A percentile compares a stretch with the other conserved stretches of the same genome.
These are phyloP conservation scores for Lasius platythorax DNA, from an alignment of 2,888 invertebrate species.

Conservation along the genomic window DNA sequence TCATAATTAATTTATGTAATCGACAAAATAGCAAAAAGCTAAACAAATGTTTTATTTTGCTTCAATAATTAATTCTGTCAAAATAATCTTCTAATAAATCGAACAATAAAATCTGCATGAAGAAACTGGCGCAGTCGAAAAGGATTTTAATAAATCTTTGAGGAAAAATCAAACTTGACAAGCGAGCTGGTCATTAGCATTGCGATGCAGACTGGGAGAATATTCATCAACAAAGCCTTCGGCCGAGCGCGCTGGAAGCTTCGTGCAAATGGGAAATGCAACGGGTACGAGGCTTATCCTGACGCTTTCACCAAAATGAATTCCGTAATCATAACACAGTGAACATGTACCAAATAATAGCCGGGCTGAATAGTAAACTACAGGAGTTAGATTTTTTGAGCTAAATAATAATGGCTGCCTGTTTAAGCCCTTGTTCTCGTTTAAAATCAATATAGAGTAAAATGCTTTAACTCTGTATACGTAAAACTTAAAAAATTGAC, in stretches of 20 bases:
- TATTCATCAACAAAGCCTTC: constrained; percentile 73
- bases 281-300: constrained; percentile 61
- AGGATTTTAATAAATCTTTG: constrained; percentile 68
- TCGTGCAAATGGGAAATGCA: constrained; percentile 62
- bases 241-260: constrained; percentile 55
- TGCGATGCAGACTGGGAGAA: constrained; percentile 56
- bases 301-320: constrained; percentile 47
- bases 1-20: constrained; percentile 23
- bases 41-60: background rate
- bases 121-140: constrained; percentile 51
- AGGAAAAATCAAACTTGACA: constrained; percentile 64
- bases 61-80: constrained; percentile 3
- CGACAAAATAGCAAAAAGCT: background rate
- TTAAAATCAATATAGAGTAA: background rate
- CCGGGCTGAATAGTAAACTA: background rate
- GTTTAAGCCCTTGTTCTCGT: background rate
- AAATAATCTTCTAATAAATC: constrained; percentile 11
- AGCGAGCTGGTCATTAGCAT: constrained; percentile 62
- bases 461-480: background rate
- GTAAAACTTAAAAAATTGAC: background rate
- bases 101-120: background rate
- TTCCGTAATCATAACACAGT: constrained; percentile 40
- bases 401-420: background rate
- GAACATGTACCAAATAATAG: background rate
- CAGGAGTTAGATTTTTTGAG: background rate